Conservation (phyloP, 2,797 vertebrate genomes). For the Pempheris klunzingeri region DNA sequence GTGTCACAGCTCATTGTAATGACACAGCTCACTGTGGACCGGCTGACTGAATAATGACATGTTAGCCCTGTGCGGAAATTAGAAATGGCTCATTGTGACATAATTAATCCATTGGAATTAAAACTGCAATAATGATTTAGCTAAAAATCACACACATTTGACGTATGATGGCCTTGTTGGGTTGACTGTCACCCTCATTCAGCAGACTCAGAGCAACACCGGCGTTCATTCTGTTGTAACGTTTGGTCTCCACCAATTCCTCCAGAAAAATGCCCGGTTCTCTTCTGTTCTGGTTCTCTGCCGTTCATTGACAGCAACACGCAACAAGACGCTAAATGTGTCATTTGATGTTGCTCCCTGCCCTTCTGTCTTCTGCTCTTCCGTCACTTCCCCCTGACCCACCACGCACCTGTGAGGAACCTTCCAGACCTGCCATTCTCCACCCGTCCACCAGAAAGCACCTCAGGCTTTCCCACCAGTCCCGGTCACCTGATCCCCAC, state of each 20-base stretch:
- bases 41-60: conserved; percentile 9
- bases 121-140: background rate
- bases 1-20: conserved; percentile 3
- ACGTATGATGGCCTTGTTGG: background rate
- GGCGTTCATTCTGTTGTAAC: background rate
- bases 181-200: background rate
- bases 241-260: background rate
- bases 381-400: too few relatives aligned
- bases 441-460: background rate
- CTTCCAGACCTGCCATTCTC: background rate
- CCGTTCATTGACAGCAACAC: too few relatives aligned
- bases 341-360: too few relatives aligned
- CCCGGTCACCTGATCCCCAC: background rate
- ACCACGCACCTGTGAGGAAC: too few relatives aligned
- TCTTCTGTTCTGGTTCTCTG: too few relatives aligned
- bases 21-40: background rate
- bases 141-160: background rate
- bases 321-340: too few relatives aligned
- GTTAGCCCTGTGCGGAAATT: background rate
- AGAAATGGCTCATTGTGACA: conserved; percentile 20
- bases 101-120: background rate
- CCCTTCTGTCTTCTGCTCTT: background rate
- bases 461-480: background rate
- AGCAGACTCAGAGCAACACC: background rate
- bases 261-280: background rate